Base-by-base conservation (phyloP, 1,140 invertebrate species). In the Drosophila parabipectinata region DNA sequence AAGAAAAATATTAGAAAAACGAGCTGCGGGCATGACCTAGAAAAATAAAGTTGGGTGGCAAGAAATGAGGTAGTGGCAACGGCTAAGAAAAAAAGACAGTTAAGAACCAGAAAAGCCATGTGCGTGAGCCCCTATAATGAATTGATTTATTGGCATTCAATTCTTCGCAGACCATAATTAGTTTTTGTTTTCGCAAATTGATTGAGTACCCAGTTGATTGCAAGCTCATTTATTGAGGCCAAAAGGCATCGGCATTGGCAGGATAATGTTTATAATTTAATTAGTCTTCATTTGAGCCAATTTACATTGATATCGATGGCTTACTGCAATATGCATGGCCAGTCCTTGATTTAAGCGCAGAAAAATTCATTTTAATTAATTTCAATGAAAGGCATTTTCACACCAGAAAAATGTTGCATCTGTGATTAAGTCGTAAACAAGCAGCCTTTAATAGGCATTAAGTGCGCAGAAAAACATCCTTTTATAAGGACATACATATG, bases 111-210 rank as follows among this genome's bases (percentile, higher is more conserved):
- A 34, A 30, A 54, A 48, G 62, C 58, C 79, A 66, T 74, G 75
- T 67, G 80, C 56, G 45, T 64, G 58, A 61, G 34, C 30, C 59
- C 28, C 37, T 39, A 74, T 48, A 83, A 76, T 79, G 30, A 84
- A 84, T 84, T 84, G 80, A 84, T 84, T 85, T 83, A 84, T 83
- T 67, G 58, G 71, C 58, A 72, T 75, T 83, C 64, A 61, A 77
- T 77, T 77, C 76, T 84, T 76, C 56, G 32, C 56, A 63, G 66
- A 24, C 18, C 48, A 84, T 80, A 84, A 84, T 84, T 84, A 84
- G 77, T 67, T 77, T 72, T 52, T 59, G 62, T 58, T 72, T 83
- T 37, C 39, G 41, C 62, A 73, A 84, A 80, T 84, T 84, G 81
- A 84, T 84, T 84, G 77, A 85, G 80, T 59, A 58, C 59, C 32